These are phyloP conservation scores for Lasioglossum albipes DNA, from an alignment of 1,140 invertebrate species.

Conservation along the genomic window DNA sequence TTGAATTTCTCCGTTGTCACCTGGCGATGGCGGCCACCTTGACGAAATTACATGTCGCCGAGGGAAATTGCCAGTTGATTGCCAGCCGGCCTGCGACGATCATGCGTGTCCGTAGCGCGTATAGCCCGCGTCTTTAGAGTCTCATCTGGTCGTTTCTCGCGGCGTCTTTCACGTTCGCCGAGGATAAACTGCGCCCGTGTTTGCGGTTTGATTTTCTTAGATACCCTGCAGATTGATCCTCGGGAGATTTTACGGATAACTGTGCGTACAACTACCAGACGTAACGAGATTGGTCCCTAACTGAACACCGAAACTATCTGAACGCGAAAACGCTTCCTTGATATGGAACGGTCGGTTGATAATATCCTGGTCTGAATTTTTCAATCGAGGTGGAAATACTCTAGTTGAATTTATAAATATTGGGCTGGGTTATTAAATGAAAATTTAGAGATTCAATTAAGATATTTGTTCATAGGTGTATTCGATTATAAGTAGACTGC, in stretches of 20 bases:
- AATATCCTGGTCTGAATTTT: no score
- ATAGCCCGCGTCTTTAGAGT: neutral
- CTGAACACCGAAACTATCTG: no score
- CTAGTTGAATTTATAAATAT: no score
- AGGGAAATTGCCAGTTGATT: constrained; percentile 19
- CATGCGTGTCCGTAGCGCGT: neutral
- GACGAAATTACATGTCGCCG: constrained; percentile 53
- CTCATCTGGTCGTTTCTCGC: neutral
- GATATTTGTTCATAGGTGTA: no score
- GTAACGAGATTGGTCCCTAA: neutral
- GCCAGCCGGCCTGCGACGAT: neutral
- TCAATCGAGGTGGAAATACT: no score
- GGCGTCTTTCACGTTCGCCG: neutral
- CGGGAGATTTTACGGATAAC: constrained; percentile 1
- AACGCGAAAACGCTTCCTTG: neutral
- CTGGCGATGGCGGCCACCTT: constrained; percentile 41
- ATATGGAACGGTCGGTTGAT: neutral
- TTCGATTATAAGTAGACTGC: no score
- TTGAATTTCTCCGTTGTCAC: constrained; percentile 57
- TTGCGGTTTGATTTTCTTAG: constrained; percentile 1
- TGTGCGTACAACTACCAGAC: neutral
- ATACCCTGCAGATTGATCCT: neutral
- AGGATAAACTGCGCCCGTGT: neutral
- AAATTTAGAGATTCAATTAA: no score
- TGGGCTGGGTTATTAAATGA: no score